Conservation (phyloP, 2,888 invertebrate genomes). For the Drosophila monieri region DNA sequence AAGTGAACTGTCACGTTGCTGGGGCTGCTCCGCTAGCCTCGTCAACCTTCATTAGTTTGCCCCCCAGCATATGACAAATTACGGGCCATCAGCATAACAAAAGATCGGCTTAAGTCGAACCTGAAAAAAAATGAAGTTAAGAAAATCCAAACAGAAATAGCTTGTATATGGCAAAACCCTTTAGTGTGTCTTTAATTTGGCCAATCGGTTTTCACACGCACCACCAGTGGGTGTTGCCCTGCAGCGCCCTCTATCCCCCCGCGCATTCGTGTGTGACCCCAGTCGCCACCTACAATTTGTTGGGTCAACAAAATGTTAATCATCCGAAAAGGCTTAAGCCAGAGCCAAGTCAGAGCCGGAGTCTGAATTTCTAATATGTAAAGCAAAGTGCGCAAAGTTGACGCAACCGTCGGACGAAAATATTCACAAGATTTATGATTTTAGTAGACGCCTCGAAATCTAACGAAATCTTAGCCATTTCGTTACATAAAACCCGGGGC, state of each 20-base stretch:
- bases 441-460: conserved; percentile 67
- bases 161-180: conserved; percentile 30
- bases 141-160: conserved; percentile 26
- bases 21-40: conserved; percentile 46
- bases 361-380: conserved; percentile 47
- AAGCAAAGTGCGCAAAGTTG: conserved; percentile 62
- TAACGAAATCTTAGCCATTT: conserved; percentile 56
- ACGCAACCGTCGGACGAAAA: conserved; percentile 57
- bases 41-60: conserved; percentile 46
- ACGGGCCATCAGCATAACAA: conserved; percentile 60
- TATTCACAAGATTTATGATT: conserved; percentile 71
- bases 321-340: conserved; percentile 49
- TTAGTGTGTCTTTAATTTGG: conserved; percentile 43
- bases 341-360: conserved; percentile 32
- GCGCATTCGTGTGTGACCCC: conserved; percentile 42
- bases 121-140: conserved; percentile 15
- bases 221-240: conserved; percentile 35
- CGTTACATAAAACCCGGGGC: conserved; percentile 64
- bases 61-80: conserved; percentile 61
- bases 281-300: conserved; percentile 55
- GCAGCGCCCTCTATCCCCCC: background rate
- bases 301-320: conserved; percentile 63
- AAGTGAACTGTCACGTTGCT: conserved; percentile 54
- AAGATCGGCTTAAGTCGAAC: conserved; percentile 49
- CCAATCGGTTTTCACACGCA: conserved; percentile 68